Conservation (phyloP, 2,113 vertebrate species). For the Drymodes brunneopygia region DNA sequence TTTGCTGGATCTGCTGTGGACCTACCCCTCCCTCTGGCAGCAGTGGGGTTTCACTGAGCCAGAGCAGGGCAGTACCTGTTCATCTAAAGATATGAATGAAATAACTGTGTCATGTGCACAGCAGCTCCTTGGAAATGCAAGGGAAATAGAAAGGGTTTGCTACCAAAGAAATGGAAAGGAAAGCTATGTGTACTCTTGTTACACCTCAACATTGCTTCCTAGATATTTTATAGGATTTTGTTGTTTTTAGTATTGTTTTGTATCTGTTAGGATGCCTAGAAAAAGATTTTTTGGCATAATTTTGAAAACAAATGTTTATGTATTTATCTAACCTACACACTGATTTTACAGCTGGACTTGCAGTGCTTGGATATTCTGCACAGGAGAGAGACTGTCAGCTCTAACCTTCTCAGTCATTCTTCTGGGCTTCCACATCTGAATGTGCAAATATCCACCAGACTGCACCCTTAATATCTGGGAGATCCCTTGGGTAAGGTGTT, state of each 20-base stretch:
- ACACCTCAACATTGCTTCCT: neutral
- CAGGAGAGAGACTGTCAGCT: neutral
- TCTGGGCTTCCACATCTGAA: neutral
- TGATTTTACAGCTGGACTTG: neutral
- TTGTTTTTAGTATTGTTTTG: neutral
- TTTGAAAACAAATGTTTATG: neutral
- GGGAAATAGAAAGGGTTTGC: neutral
- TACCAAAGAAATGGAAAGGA: neutral
- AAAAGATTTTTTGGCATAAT: neutral
- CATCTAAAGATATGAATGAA: neutral
- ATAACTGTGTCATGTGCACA: accelerated
- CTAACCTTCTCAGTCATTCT: neutral
- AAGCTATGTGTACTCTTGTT: neutral
- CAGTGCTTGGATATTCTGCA: neutral
- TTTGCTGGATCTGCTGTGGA: neutral
- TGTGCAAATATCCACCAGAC: neutral
- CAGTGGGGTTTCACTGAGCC: neutral
- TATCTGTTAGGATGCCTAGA: neutral
- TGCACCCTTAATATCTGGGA: neutral
- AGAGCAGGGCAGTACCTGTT: neutral
- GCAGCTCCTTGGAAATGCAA: neutral
- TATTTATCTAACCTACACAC: neutral
- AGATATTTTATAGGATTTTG: neutral
- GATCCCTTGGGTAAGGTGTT: neutral
- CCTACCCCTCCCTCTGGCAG: neutral